Conservation (phyloP, 1,140 invertebrate species). For the Diploscapter pachys region DNA sequence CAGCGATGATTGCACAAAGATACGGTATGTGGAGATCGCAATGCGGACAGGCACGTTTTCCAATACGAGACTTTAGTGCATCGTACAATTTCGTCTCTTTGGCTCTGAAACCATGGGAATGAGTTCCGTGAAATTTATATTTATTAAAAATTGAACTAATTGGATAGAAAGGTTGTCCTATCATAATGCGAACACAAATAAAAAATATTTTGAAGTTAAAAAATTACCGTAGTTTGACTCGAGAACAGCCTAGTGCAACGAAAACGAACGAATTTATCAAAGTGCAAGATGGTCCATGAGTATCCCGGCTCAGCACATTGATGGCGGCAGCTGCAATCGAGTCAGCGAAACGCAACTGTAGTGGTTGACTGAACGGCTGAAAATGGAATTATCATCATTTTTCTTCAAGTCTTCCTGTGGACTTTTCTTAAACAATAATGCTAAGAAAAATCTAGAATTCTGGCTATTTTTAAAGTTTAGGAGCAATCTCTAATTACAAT, state of each 20-base stretch:
- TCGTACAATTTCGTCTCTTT: slow-evolving; percentile 1
- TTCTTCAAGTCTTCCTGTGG: background rate
- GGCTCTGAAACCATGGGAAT: background rate
- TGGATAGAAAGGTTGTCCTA: background rate
- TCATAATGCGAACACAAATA: too few species aligned
- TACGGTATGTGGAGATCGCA: slow-evolving; percentile 26
- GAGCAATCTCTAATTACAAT: background rate
- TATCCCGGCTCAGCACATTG: slow-evolving; percentile 6
- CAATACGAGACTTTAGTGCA: slow-evolving; percentile 2
- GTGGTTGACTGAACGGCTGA: slow-evolving; percentile 18
- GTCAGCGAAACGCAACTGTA: slow-evolving; percentile 22
- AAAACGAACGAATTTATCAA: slow-evolving; percentile 17
- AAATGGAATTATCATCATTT: background rate
- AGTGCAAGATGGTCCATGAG: background rate
- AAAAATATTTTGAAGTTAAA: too few species aligned
- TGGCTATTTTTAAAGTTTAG: background rate
- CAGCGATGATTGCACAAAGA: slow-evolving; percentile 20
- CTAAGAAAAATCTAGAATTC: background rate
- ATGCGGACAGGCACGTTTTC: slow-evolving; percentile 13
- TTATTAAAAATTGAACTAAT: background rate
- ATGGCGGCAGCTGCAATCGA: slow-evolving; percentile 19
- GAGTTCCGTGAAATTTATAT: slow-evolving; percentile 14
- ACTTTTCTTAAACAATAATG: background rate
- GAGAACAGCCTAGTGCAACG: slow-evolving; percentile 17
- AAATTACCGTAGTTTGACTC: too few species aligned